Percentiles rank a stretch among this genome's conserved stretches.
Evolutionary conservation across 2,797 vertebrate genomes (phyloP).

Genomic region (Dallia pectoralis): DNA sequence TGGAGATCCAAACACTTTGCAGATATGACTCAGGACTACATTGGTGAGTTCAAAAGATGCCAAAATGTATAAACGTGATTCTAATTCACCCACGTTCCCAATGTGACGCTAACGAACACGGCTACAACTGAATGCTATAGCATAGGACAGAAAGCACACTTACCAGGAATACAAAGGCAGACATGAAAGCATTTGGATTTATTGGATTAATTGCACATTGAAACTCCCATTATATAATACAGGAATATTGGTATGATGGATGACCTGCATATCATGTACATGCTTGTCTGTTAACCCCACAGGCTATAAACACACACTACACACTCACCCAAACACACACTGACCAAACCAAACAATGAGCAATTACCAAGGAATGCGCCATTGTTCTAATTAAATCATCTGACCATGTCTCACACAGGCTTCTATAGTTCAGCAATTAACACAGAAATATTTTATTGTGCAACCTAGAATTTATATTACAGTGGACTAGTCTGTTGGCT

Average conservation of each 20-base stretch:
- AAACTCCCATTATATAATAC: conserved; percentile 19
- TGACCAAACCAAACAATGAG: conserved; percentile 17
- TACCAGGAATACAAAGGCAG: neutral
- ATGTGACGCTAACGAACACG: neutral
- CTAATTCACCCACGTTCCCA: neutral
- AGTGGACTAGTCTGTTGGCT: too few species aligned
- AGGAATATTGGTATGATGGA: conserved; percentile 19
- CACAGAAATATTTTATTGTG: too few species aligned
- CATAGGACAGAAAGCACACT: too few species aligned
- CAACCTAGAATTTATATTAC: too few species aligned
- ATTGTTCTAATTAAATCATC: conserved; percentile 20
- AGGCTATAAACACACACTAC: conserved; percentile 15
- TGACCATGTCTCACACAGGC: conserved; percentile 11
- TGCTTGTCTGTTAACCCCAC: conserved; percentile 14
- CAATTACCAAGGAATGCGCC: conserved; percentile 7
- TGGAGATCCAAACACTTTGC: too few species aligned
- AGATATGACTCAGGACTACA: too few species aligned
- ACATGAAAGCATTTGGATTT: conserved; percentile 31
- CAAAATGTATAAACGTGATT: neutral
- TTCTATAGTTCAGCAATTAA: too few species aligned
- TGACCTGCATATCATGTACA: conserved; percentile 31
- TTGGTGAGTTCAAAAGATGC: neutral
- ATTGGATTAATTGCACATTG: conserved; percentile 53
- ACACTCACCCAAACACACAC: conserved; percentile 16
- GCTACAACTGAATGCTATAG: neutral